Evolutionary conservation across 2,888 invertebrate species (phyloP), one percentile per base, ranked within the genome.

Genomic region (Calameuta pallipes): DNA sequence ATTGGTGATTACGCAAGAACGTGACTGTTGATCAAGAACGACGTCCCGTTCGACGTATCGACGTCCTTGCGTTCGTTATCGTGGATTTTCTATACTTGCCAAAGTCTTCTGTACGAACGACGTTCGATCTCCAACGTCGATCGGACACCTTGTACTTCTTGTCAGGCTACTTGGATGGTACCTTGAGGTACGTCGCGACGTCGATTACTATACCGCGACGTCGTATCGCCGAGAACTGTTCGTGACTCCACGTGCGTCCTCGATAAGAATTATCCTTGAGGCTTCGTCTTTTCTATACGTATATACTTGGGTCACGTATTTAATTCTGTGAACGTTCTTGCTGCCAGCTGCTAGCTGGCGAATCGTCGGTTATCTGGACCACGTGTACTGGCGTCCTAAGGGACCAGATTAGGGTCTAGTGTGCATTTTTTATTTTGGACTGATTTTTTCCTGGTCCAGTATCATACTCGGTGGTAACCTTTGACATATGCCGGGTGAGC

Each of bases 201-300:
- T 9, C 56, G 23, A 15, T 56, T 23, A 35, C 70, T 69, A 6
- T 76, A 74, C 37, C 36, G 73, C 74, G 23, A 56, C 71, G 79
- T 77, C 76, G 78, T 30, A 41, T 75, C 36, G 73, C 56, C 33
- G 56, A 33, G 23, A 56, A 56, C 23, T 1, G 56, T 23, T 23
- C 56, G 9, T 78, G 75, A 71, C 77, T 79, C 86, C 87, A 87
- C 86, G 87, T 84, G 84, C 80, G 82, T 75, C 79, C 79, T 76
- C 80, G 86, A 84, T 83, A 83, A 85, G 81, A 78, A 56, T 56
- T 56, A 56, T 36, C 56, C 23, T 23, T 15, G 56, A 56, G 9
- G 23, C 56, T 9, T 23, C 23, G 15, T 15, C 15, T 56, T 9
- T 36, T 36, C 0, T 56, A 1, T 56, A 56, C 56, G 56, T 56